Percentiles rank a stretch among this genome's conserved stretches.
These are phyloP conservation scores for Anguilla megastoma DNA, from an alignment of 2,797 vertebrate species.

Conservation along the genomic window DNA sequence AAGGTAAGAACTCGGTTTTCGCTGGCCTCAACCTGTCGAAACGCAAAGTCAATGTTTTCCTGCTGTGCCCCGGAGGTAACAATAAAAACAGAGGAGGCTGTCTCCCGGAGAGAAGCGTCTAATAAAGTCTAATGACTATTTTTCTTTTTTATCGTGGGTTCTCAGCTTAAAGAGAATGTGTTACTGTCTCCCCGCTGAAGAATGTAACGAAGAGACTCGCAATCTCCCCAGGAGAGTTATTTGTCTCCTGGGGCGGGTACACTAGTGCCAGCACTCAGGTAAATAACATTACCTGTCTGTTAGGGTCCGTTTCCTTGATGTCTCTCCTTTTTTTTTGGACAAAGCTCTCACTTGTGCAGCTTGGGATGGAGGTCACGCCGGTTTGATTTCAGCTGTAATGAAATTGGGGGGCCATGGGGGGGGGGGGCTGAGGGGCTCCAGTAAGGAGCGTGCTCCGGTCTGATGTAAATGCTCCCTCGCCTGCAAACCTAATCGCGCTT, in stretches of 20 bases:
- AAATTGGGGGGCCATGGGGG: not conserved
- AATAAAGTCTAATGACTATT: slow-evolving; percentile 16
- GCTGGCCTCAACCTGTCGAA: not conserved
- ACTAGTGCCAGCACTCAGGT: slow-evolving; percentile 69
- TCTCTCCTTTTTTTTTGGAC: slow-evolving; percentile 38
- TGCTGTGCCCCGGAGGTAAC: not conserved
- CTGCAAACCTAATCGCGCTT: slow-evolving; percentile 52
- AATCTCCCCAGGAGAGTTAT: slow-evolving; percentile 62
- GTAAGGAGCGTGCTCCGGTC: slow-evolving; percentile 25
- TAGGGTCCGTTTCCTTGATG: slow-evolving; percentile 22
- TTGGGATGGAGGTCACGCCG: slow-evolving; percentile 46
- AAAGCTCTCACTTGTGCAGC: slow-evolving; percentile 43
- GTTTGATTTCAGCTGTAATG: slow-evolving; percentile 50
- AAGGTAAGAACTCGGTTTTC: slow-evolving; percentile 82
- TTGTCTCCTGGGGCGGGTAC: slow-evolving; percentile 68
- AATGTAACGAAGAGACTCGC: slow-evolving; percentile 64
- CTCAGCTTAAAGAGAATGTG: slow-evolving; percentile 57
- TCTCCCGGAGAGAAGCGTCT: not conserved
- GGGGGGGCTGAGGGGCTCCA: not conserved
- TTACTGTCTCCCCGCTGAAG: slow-evolving; percentile 61
- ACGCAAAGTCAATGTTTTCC: not conserved
- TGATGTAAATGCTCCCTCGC: slow-evolving; percentile 45
- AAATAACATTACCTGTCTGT: slow-evolving; percentile 70
- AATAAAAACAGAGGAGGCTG: not conserved
- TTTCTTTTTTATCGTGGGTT: slow-evolving; percentile 40